Base-by-base conservation (phyloP, 2,797 vertebrate species). In the Pangasius mekongensis region DNA sequence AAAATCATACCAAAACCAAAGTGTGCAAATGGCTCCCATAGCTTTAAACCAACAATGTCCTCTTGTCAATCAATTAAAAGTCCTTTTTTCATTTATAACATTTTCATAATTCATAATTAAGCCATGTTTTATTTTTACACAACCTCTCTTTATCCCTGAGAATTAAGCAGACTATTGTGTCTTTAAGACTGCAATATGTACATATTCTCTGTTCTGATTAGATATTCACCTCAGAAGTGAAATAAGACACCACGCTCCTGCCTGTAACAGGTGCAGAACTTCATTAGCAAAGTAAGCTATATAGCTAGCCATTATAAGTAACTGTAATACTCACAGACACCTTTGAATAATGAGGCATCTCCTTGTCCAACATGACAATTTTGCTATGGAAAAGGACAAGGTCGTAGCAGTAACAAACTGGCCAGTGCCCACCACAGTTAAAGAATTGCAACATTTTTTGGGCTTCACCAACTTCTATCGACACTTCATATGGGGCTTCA, bases 1-100 rank as follows among this genome's bases (percentile, higher is more conserved):
- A 49, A 83, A 83, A 49, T 67, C 62, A 74, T 27, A 71, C 66
- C 3, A 5, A 81, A 90, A 86, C 58, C 58, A 83, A 78, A 58
- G 78, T 83, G 87, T 62, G 77, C 27, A 54, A 73, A 85, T 80
- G 14, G 18, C 47, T 16, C 5, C 10, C 27, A 80, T 22, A 80
- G 22, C 9, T 22, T 33, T 33, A 33, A 33, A 80, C 56, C 43
- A 76, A 76, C 43, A 76, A 47, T 22, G 9, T 36, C 18, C 39
- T 27, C 22, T 27, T 20, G 13, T 54, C n/a, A 78, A 78, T 52
- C 11, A 14, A 49, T 27, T 47, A 27, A 22, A 11, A 74, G 9
- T 27, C 14, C 9, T 73, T 73, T 43, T 24, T 22, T 18, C 69
- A 73, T 14, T 69, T 71, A 71, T 36, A 71, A 36, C 18, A 9